Base-by-base conservation (phyloP, 2,797 vertebrate species). In the Coccyzus lansbergi region DNA sequence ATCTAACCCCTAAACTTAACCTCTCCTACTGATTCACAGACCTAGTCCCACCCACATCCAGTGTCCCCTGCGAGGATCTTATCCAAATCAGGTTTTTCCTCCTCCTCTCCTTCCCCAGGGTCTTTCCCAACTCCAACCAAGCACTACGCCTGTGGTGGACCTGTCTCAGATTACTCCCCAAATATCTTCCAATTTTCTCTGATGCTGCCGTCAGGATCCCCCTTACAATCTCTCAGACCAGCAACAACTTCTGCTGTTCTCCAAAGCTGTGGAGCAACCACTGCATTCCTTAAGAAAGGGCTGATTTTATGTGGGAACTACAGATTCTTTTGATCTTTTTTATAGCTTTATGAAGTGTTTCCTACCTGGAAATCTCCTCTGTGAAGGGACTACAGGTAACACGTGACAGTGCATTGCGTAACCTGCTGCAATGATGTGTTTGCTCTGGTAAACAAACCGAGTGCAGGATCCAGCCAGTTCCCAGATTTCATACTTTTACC, bases 51-150 rank as follows among this genome's bases (percentile, higher is more conserved):
- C 10, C 7, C 63, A 13, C 11, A 18, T 14, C 9, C 36, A 46
- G 33, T 52, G 18, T 0, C 0, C 6, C 18, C 34, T 42, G 14
- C 0, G 0, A 69, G 9, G 8, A 36, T 44, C 5, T 48, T 74
- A 34, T 24, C 24, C 53, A 64, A 70, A 69, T 6, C 4, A 25
- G 29, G 10, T 7, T 20, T 71, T 81, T 78, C 44, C 15, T 84
- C 20, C 8, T 24, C 7, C 6, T 24, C 13, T 51, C 24, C 21
- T 6, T 64, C 15, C 56, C n/a, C 42, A 78, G 25, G 16, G 10
- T 9, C 28, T 56, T 82, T 58, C 28, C 40, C 59, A 44, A 40
- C 46, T 42, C 12, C 4, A 3, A 18, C 33, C 29, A 14, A 5
- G 9, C 28, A 52, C 21, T 15, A 31, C 20, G 58, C 29, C 26